A percentile compares a stretch with the other conserved stretches of the same genome.
Conservation (phyloP, 2,888 invertebrate species). For the Dynastes hyllus region DNA sequence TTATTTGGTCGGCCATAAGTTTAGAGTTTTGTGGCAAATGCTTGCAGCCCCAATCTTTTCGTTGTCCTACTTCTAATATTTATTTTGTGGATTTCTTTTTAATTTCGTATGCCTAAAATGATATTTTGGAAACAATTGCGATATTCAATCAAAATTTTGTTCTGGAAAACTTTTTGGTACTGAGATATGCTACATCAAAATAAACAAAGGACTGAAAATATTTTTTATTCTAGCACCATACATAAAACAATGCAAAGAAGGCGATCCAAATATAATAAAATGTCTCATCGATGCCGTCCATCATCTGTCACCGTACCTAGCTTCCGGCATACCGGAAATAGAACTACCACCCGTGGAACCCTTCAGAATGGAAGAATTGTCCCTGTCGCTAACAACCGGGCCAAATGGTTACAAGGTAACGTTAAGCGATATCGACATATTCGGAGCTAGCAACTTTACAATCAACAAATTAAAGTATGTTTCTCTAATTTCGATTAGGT, state of each 20-base stretch:
- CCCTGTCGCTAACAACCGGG: conserved; percentile 75
- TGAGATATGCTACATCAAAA: no score
- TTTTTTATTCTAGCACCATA: conserved; percentile 74
- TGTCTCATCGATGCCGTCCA: conserved; percentile 76
- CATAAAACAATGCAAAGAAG: conserved; percentile 79
- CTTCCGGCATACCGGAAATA: conserved; percentile 78
- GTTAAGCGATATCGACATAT: conserved; percentile 75
- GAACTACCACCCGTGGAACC: conserved; percentile 81
- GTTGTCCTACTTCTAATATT: no score
- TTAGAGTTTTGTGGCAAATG: no score
- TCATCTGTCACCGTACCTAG: conserved; percentile 76
- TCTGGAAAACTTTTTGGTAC: no score
- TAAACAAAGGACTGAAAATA: neutral
- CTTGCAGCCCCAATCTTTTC: no score
- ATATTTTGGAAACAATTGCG: no score
- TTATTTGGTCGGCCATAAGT: no score
- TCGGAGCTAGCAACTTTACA: conserved; percentile 78
- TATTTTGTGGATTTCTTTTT: no score
- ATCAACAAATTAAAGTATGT: conserved; percentile 75
- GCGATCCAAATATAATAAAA: conserved; percentile 75
- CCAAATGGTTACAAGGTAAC: conserved; percentile 77
- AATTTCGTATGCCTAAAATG: no score
- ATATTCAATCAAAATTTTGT: no score
- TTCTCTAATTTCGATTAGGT: neutral
- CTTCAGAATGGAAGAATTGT: conserved; percentile 76